These are phyloP conservation scores for Orycteropus afer DNA, from an alignment of 2,113 vertebrate genomes.

Conservation along the genomic window DNA sequence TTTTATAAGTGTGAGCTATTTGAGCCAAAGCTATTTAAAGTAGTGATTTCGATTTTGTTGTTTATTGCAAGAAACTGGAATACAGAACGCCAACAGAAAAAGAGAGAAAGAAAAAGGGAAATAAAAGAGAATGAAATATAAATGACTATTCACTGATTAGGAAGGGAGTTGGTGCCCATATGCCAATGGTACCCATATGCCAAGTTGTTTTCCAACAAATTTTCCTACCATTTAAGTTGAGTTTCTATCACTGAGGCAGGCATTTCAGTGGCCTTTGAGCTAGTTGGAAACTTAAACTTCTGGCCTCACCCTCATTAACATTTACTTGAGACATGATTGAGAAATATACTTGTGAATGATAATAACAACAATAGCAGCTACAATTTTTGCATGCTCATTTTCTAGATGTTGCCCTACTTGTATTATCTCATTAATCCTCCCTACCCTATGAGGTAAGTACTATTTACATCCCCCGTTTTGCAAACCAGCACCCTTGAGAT, in stretches of 20 bases:
- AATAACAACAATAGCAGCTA: neutral
- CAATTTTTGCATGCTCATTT: neutral
- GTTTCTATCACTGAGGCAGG: neutral
- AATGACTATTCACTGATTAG: neutral
- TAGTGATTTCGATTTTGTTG: neutral
- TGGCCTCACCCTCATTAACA: neutral
- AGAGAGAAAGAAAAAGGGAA: neutral
- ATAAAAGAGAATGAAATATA: neutral
- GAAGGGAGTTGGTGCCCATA: neutral
- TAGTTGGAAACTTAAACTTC: neutral
- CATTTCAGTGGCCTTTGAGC: neutral
- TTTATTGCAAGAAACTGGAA: neutral
- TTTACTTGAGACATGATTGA: neutral
- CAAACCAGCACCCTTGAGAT: neutral
- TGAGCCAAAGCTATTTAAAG: constrained; percentile 28
- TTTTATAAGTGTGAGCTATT: neutral
- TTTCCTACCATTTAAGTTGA: neutral
- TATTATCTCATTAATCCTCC: neutral
- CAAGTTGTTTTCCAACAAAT: neutral
- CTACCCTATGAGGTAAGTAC: neutral
- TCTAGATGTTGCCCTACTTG: neutral
- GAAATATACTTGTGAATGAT: neutral
- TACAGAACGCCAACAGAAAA: neutral
- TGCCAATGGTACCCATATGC: neutral
- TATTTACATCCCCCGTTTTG: neutral